Conservation (phyloP, 2,113 vertebrate species). For the Oryzias celebensis region DNA sequence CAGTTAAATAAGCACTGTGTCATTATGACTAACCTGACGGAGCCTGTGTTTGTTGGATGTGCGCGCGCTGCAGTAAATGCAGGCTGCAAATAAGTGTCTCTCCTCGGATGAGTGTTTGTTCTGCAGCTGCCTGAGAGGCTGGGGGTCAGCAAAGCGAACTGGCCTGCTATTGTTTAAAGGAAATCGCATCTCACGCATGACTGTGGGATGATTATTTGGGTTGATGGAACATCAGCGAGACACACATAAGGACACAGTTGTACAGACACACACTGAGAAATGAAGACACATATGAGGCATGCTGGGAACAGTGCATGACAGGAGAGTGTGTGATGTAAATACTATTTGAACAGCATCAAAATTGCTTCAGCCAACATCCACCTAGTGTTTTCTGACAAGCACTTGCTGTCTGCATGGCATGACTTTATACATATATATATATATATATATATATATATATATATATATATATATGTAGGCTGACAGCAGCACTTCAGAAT, state of each 20-base stretch:
- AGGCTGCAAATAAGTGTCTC: constrained; percentile 17
- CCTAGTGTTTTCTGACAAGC: constrained; percentile 58
- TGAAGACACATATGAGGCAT: constrained; percentile 11
- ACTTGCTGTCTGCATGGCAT: constrained; percentile 49
- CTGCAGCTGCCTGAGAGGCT: constrained; percentile 46
- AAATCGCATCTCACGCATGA: constrained; percentile 72
- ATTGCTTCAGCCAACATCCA: constrained; percentile 50
- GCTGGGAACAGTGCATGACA: constrained; percentile 43
- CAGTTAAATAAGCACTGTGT: constrained; percentile 51
- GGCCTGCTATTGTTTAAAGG: constrained; percentile 66
- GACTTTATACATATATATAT: constrained; percentile 9
- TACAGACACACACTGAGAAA: constrained; percentile 16
- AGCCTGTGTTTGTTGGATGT: constrained; percentile 24
- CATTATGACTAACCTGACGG: constrained; percentile 27
- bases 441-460: too few relatives aligned
- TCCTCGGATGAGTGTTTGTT: constrained; percentile 26
- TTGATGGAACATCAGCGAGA: constrained; percentile 56
- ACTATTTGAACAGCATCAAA: constrained; percentile 63
- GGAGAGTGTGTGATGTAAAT: constrained; percentile 63
- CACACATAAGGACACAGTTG: constrained; percentile 27
- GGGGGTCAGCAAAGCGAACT: constrained; percentile 48
- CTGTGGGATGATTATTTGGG: constrained; percentile 62
- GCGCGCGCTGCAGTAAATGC: constrained; percentile 21
- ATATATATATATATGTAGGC: constrained; percentile 20
- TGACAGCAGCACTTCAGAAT: constrained; percentile 45